Conservation (phyloP, 2,113 vertebrate genomes). For the Silurus meridionalis region DNA sequence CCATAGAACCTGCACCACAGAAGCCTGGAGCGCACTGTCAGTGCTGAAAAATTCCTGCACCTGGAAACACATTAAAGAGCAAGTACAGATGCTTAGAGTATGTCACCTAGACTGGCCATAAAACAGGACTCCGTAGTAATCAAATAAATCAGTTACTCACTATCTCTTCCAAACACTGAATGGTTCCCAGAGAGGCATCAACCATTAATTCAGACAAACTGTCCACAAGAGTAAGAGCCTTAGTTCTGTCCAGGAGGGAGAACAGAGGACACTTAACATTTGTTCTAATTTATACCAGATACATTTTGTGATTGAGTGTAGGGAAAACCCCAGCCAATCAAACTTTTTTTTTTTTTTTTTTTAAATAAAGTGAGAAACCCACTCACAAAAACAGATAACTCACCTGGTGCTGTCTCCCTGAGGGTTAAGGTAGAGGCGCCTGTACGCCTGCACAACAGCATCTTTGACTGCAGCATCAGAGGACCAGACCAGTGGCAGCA, state of each 20-base stretch:
- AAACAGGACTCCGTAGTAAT: not conserved
- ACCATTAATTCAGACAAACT: slow-evolving; percentile 86
- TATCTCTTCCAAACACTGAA: slow-evolving; percentile 94
- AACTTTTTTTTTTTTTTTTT: no score
- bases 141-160: slow-evolving; percentile 74
- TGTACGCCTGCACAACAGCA: slow-evolving; percentile 89
- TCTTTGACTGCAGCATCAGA: slow-evolving; percentile 88
- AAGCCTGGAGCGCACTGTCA: slow-evolving; percentile 79
- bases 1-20: slow-evolving; percentile 89
- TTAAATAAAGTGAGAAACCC: no score
- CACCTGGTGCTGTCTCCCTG: slow-evolving; percentile 82
- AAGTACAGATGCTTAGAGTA: not conserved
- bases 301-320: no score
- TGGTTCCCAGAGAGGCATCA: slow-evolving; percentile 81
- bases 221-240: slow-evolving; percentile 82
- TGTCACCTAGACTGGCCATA: not conserved
- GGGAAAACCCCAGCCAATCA: no score
- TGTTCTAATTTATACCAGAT: not conserved
- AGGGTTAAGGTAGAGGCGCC: slow-evolving; percentile 83
- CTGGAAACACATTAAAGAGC: slow-evolving; percentile 62
- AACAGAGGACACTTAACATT: not conserved
- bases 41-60: slow-evolving; percentile 86
- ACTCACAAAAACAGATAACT: not conserved
- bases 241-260: slow-evolving; percentile 69
- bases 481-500: slow-evolving; percentile 94